phyloP scores from a whole-genome alignment of 2,888 invertebrate genomes.

The Antheraea yamamai region DNA sequence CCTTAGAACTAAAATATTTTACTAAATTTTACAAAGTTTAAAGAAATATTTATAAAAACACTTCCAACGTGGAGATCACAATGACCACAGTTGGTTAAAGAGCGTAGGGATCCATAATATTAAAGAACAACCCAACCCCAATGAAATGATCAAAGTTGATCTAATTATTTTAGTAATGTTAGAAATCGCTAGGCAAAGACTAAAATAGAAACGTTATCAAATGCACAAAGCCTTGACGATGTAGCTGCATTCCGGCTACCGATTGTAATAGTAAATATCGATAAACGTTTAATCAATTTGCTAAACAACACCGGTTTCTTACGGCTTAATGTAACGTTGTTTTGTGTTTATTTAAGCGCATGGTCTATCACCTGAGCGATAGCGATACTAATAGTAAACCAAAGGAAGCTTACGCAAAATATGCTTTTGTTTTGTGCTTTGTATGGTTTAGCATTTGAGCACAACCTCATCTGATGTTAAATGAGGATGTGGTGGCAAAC shows the following conservation, averaged over 20 bases:
- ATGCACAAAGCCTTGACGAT: conserved; percentile 21
- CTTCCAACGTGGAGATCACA: neutral
- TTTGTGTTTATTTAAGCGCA: conserved; percentile 5
- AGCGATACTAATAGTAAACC: neutral
- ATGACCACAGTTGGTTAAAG: neutral
- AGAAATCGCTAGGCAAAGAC: neutral
- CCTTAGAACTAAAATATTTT: too few species aligned
- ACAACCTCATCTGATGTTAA: too few species aligned
- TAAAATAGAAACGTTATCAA: conserved; percentile 8
- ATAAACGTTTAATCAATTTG: conserved; percentile 61
- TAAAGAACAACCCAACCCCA: neutral
- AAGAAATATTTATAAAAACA: neutral
- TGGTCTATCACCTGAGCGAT: neutral
- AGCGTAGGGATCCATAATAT: neutral
- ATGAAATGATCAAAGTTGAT: neutral
- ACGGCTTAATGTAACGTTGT: conserved; percentile 16
- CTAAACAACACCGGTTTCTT: conserved; percentile 37
- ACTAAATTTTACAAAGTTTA: too few species aligned
- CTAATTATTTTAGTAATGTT: neutral
- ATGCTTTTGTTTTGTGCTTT: neutral
- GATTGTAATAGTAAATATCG: conserved; percentile 38
- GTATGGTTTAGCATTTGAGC: too few species aligned
- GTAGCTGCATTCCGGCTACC: conserved; percentile 55
- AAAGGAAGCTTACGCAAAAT: neutral
- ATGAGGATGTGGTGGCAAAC: too few species aligned